These are phyloP conservation scores for Etheostoma perlongum DNA, from an alignment of 2,797 vertebrate genomes.

Conservation along the genomic window DNA sequence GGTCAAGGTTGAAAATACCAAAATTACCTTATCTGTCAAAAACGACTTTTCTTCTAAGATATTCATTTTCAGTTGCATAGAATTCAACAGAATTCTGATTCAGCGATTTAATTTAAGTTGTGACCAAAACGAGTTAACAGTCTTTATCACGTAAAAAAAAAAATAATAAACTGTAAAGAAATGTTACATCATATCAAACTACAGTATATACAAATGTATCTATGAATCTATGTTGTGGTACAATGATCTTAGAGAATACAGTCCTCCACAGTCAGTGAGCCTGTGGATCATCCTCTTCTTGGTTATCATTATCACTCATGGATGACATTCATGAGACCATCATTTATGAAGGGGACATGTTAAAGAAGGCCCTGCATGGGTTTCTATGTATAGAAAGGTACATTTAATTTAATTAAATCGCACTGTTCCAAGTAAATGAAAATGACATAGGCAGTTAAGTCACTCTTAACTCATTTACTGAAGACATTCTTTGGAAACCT, in stretches of 20 bases:
- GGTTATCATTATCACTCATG: not conserved
- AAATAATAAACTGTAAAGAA: not conserved
- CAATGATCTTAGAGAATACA: not conserved
- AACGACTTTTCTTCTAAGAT: not conserved
- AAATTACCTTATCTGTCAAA: not conserved
- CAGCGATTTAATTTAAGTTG: not conserved
- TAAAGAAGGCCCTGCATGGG: constrained; percentile 6
- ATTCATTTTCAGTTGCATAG: not conserved
- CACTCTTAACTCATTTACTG: constrained; percentile 19
- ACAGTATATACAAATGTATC: not conserved
- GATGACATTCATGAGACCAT: constrained; percentile 5
- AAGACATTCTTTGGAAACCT: not conserved
- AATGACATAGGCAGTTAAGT: constrained; percentile 11
- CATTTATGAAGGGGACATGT: not conserved
- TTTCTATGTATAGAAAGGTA: not conserved
- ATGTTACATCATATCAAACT: not conserved
- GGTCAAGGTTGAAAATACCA: no score
- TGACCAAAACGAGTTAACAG: not conserved
- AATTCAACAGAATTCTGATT: not conserved
- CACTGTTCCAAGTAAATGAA: constrained; percentile 18
- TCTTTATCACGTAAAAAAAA: not conserved
- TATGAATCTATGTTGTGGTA: not conserved
- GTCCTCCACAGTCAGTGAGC: not conserved
- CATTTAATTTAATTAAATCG: constrained; percentile 18
- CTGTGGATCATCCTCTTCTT: not conserved